Percentiles rank a stretch among this genome's conserved stretches.
Evolutionary conservation across 2,797 vertebrate species (phyloP).

Genomic region (Smutsia temminckii): DNA sequence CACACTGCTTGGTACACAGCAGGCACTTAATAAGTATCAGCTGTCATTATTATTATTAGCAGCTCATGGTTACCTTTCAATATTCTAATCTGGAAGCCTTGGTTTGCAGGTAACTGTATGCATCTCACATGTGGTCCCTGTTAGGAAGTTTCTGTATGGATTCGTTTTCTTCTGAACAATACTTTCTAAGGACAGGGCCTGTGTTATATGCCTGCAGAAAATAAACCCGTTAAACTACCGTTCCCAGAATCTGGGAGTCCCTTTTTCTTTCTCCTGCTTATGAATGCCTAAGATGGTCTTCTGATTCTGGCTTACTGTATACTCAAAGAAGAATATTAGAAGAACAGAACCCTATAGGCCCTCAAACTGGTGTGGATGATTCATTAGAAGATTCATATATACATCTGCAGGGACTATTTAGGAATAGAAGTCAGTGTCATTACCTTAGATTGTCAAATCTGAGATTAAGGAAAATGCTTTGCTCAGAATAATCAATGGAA

Average conservation of each 20-base stretch:
- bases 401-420: neutral
- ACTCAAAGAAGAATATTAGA: neutral
- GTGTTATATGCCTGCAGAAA: neutral
- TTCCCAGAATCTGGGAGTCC: neutral
- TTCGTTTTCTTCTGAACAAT: neutral
- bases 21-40: neutral
- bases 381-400: neutral
- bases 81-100: neutral
- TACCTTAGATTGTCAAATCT: neutral
- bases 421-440: neutral
- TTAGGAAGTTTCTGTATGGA: neutral
- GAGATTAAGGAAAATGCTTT: neutral
- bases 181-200: neutral
- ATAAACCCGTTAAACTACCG: neutral
- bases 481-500: neutral
- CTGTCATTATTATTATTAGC: neutral
- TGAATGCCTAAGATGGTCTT: neutral
- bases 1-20: neutral
- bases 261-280: neutral
- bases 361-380: neutral
- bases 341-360: neutral
- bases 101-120: neutral
- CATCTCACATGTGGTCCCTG: neutral
- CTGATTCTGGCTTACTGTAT: neutral
- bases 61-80: neutral